A percentile compares a stretch with the other conserved stretches of the same genome.
phyloP scores from a whole-genome alignment of 2,113 vertebrate species.

The Gasterosteus aculeatus region DNA sequence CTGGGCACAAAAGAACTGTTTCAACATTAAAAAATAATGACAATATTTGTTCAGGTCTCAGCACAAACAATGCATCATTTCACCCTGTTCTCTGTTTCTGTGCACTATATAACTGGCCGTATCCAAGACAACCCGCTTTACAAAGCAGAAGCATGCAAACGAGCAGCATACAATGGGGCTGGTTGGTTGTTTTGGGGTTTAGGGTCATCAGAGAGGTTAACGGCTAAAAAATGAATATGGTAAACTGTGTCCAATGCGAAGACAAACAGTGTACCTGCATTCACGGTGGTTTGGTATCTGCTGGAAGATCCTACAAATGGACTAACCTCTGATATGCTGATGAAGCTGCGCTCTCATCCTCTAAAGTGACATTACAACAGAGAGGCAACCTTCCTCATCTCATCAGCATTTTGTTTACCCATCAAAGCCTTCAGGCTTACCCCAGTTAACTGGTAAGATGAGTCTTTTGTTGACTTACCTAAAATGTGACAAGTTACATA shows the following conservation, averaged over 20 bases:
- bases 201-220: not conserved
- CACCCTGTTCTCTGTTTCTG: not conserved
- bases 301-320: not conserved
- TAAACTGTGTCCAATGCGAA: not conserved
- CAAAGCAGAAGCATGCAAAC: not conserved
- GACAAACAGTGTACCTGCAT: not conserved
- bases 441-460: constrained; percentile 52
- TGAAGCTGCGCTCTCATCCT: not conserved
- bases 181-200: not conserved
- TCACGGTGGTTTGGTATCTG: not conserved
- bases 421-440: constrained; percentile 49
- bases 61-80: not conserved
- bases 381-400: constrained; percentile 8
- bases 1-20: not conserved
- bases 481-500: constrained; percentile 41
- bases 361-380: not conserved
- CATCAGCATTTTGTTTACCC: constrained; percentile 47
- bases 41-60: not conserved
- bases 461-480: constrained; percentile 65
- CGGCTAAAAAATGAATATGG: not conserved
- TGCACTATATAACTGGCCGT: not conserved
- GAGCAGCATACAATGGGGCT: not conserved
- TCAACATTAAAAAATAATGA: not conserved
- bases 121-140: not conserved
- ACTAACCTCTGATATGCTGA: too few relatives aligned